A percentile compares a stretch with the other conserved stretches of the same genome.
Conservation (phyloP, 2,797 vertebrate genomes). For the Platyrinchus mystaceus region DNA sequence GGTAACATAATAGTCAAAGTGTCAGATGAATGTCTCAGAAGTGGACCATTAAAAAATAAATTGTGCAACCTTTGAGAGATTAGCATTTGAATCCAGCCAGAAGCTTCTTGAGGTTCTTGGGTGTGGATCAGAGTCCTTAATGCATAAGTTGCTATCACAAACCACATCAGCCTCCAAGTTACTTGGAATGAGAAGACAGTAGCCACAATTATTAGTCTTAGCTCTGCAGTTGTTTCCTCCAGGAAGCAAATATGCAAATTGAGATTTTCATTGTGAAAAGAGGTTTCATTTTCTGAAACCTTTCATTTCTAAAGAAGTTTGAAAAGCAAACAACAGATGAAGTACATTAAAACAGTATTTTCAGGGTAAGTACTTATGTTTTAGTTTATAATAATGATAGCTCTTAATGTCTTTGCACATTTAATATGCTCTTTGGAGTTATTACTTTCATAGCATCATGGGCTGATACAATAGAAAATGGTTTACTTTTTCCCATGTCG, state of each 20-base stretch:
- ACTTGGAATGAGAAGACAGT: conserved; percentile 34
- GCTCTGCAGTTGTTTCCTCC: conserved; percentile 4
- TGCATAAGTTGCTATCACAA: conserved; percentile 28
- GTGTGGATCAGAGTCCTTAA: conserved; percentile 45
- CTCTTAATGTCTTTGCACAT: not conserved
- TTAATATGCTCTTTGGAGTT: not conserved
- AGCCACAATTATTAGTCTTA: not conserved
- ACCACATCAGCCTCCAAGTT: conserved; percentile 34
- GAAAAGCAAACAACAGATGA: not conserved
- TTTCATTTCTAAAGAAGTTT: not conserved
- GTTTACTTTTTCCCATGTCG: not conserved
- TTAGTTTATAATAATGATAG: not conserved
- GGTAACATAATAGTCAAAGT: conserved; percentile 69
- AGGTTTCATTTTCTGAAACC: conserved; percentile 20
- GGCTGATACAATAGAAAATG: not conserved
- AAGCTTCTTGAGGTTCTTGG: conserved; percentile 65
- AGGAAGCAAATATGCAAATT: conserved; percentile 8
- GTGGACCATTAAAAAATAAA: conserved; percentile 79
- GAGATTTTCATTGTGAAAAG: not conserved
- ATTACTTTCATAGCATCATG: not conserved
- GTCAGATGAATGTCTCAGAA: conserved; percentile 75
- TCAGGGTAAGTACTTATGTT: not conserved
- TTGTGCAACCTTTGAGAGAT: conserved; percentile 69
- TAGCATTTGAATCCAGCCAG: conserved; percentile 70
- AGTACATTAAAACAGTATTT: not conserved